These are phyloP conservation scores for Diorhabda carinulata DNA, from an alignment of 1,140 invertebrate genomes.

Conservation along the genomic window DNA sequence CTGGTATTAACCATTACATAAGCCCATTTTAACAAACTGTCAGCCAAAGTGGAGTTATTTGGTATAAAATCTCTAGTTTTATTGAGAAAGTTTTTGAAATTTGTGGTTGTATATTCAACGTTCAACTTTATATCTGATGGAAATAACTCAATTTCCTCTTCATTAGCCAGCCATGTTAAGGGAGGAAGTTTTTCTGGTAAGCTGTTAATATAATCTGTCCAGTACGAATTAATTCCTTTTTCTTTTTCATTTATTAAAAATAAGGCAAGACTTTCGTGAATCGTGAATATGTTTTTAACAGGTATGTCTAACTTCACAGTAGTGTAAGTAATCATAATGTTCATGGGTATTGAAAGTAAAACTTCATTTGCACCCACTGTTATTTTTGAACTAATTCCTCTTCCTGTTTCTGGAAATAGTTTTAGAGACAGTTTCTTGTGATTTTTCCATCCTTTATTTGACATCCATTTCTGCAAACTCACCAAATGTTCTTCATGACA, in stretches of 20 bases:
- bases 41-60: slow-evolving; percentile 42
- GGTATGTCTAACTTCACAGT: slow-evolving; percentile 31
- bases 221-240: slow-evolving; percentile 45
- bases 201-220: slow-evolving; percentile 55
- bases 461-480: slow-evolving; percentile 38
- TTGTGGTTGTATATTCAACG: slow-evolving; percentile 42
- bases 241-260: slow-evolving; percentile 58
- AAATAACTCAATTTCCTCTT: slow-evolving; percentile 46
- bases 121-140: slow-evolving; percentile 44
- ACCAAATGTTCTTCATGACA: slow-evolving; percentile 29
- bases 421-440: slow-evolving; percentile 33
- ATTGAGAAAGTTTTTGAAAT: slow-evolving; percentile 40
- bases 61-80: slow-evolving; percentile 34
- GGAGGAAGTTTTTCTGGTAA: slow-evolving; percentile 55
- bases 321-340: slow-evolving; percentile 53
- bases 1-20: slow-evolving; percentile 76
- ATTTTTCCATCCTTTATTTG: slow-evolving; percentile 36
- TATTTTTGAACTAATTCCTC: slow-evolving; percentile 54
- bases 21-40: slow-evolving; percentile 52
- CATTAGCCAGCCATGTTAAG: slow-evolving; percentile 51
- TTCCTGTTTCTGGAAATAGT: slow-evolving; percentile 52
- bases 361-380: slow-evolving; percentile 46
- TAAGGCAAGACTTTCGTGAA: slow-evolving; percentile 57
- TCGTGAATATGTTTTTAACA: slow-evolving; percentile 42
- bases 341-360: slow-evolving; percentile 53